Base-by-base conservation (phyloP, 2,113 vertebrate genomes). In the Anolis sagrei region DNA sequence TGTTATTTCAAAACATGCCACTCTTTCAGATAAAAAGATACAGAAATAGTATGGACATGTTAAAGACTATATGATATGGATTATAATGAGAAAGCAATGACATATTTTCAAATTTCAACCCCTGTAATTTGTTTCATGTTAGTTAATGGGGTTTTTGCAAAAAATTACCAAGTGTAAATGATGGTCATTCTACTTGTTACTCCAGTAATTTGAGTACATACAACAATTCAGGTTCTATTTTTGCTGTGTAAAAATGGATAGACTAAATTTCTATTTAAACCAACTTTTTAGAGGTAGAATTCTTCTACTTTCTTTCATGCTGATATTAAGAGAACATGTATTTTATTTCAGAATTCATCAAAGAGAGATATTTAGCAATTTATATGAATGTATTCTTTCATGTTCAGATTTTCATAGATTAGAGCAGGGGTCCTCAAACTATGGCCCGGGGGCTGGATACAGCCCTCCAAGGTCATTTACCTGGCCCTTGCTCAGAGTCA, bases 291-390 rank as follows among this genome's bases (percentile, higher is more conserved):
- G 23, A 23, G 32, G 48, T 7, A 44, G 48, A 29, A 48, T 83
- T 83, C 29, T 48, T n/a, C 18, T 39, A 48, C 29, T n/a, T 83
- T 25, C 9, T 13, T 62, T 83, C 7, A 44, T 44, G 27, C 3
- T 83, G 34, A 44, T 48, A 16, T 21, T n/a, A 61, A 29, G 29
- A 61, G 32, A 32, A 83, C 82, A 75, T 48, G 36, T 5, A 8
- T 64, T 39, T 82, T 32, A 61, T 82, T 74, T 83, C 54, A 83
- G 18, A 58, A 58, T 72, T 36, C 49, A 77, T 76, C 27, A 13
- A 34, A 58, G n/a, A 32, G 19, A 49, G 49, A 79, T 62, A 32
- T 32, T 61, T 9, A 25, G 1, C 29, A 61, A 34, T 34, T 4
- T 27, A 39, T 79, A 14, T 36, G 2, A 51, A 61, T 23, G 10